phyloP scores from a whole-genome alignment of 2,113 vertebrate species.

The human (Homo sapiens) region DNA sequence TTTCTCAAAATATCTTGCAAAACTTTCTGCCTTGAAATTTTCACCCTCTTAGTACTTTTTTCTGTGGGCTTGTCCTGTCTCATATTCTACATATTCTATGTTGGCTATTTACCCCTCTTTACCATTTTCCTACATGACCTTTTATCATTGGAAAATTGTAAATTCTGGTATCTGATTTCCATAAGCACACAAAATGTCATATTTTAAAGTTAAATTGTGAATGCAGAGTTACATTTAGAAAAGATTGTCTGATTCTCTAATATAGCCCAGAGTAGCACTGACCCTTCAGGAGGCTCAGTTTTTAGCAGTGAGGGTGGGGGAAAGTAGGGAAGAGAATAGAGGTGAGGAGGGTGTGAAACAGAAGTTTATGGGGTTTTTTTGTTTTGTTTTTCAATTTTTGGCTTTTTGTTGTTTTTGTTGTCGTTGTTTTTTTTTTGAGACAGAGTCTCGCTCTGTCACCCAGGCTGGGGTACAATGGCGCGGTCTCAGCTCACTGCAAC shows the following conservation, averaged over 20 bases:
- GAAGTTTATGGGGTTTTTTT: background rate
- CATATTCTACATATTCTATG: background rate
- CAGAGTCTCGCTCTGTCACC: too few relatives aligned
- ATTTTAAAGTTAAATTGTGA: background rate
- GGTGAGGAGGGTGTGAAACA: background rate
- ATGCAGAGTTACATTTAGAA: background rate
- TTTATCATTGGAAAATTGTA: background rate
- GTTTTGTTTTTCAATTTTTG: too few relatives aligned
- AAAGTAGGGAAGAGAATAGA: background rate
- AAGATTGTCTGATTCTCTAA: background rate
- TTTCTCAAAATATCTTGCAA: background rate
- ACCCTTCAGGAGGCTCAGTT: background rate
- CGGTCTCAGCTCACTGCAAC: too few relatives aligned
- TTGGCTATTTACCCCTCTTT: background rate
- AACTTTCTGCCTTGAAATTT: background rate
- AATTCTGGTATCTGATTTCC: background rate
- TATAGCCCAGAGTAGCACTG: background rate
- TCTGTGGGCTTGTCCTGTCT: background rate
- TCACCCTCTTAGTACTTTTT: background rate
- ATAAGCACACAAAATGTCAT: background rate
- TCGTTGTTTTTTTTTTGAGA: too few relatives aligned
- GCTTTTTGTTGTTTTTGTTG: too few relatives aligned
- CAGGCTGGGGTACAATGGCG: too few relatives aligned
- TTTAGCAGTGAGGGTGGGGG: rapidly evolving
- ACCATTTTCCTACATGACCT: rapidly evolving